Evolutionary conservation across 1,140 invertebrate species (phyloP), one percentile per base, ranked within the genome.

Genomic region (Drosophila nigrodunni): DNA sequence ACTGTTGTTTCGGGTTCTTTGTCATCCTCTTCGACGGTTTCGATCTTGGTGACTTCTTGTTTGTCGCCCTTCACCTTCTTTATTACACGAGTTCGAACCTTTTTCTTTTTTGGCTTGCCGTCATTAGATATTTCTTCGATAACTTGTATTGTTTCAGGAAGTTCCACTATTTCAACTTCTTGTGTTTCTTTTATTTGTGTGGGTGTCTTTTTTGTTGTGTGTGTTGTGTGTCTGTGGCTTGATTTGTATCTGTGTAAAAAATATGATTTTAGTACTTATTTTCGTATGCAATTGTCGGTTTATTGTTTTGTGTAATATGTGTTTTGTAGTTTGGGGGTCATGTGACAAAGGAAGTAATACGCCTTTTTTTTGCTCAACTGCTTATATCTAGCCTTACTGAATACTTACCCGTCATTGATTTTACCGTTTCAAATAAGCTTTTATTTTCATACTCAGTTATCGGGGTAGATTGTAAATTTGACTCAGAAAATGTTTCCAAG

Each of bases 191-290:
- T 73, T 34, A 21, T 74, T 74, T 86, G 79, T 90, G 78, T 93
- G 92, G 50, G 82, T 90, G 80, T 93, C 7, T 87, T 92, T 87
- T 92, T 62, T 94, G 74, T 94, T 78, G 92, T 93, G 91, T 94
- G 93, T 94, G 92, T 93, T 90, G 76, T 92, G 80, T 91, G 93
- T 91, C 82, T 80, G 77, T 86, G 82, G 57, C 74, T 92, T 93
- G 90, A 89, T 93, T 82, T 93, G 93, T 92, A 82, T 92, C 93
- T 92, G 91, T 92, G 79, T 90, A 83, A 90, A 80, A 80, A 82
- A 92, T 90, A 74, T 81, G 52, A 47, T 76, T 76, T 92, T 80
- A 90, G 76, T 80, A 78, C 60, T 74, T 77, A 30, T 57, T 88
- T 76, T 46, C 39, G 59, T 72, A 37, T 82, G 37, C 47, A 39